Evolutionary conservation across 1,140 invertebrate species (phyloP), one percentile per base, ranked within the genome.

Genomic region (Zaprionus kolodkinae): DNA sequence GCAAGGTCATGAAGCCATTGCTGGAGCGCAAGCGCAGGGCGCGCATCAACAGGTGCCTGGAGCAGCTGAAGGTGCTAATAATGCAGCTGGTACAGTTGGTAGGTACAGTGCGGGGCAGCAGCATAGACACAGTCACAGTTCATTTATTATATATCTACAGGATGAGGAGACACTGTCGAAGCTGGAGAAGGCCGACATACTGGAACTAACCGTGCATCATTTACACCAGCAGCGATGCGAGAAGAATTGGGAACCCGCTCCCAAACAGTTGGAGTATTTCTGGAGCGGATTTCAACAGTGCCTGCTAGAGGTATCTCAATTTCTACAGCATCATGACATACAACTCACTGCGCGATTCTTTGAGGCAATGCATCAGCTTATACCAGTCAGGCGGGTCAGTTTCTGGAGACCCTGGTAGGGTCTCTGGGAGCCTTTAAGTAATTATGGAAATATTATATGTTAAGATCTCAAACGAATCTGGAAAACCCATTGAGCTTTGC

Each of bases 181-280:
- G 33, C 93, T 98, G 90, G 97, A 98, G 93, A 98, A 98, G 93
- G 97, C 97, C 45, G 97, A 98, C 91, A 97, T 98, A 83, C 93
- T 98, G 76, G 97, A 98, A 91, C 94, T 98, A 93, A 97, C 97
- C 2, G 97, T 98, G 55, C 95, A 96, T 76, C 96, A 97, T 93
- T 93, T 98, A 55, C 80, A 96, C 95, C 56, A 52, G 79, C 92
- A 96, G 9, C 95, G 95, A 78, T 17, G 50, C 4, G 11, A 50
- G 10, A 7, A 10, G 17, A 5, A 50, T 5, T 10, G n/a, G 45
- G 11, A n/a, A 15, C 10, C 45, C 9, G 17, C 45, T 25, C 4
- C 45, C 4, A 21, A 25, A 3, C 13, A 30, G 7, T 40, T 65
- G n/a, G 40, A 78, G 25, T 48, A 35, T 0, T 79, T 61, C 35